phyloP scores from a whole-genome alignment of 1,140 invertebrate species.

The Drosophila ananassae region DNA sequence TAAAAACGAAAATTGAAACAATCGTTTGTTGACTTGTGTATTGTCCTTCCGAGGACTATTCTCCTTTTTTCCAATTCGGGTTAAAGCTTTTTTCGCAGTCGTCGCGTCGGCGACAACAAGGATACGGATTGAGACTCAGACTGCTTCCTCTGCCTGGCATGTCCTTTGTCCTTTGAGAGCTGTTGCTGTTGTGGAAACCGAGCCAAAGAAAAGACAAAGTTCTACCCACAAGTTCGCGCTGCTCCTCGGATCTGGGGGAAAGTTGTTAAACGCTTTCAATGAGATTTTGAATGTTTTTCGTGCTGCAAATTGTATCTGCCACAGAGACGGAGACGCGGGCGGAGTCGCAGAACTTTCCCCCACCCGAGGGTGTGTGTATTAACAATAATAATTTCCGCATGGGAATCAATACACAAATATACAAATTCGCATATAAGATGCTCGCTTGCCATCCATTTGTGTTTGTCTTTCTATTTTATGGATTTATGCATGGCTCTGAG shows the following conservation, averaged over 20 bases:
- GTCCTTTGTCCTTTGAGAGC: conserved; percentile 33
- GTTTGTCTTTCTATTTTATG: conserved; percentile 77
- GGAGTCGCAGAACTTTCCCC: conserved; percentile 2
- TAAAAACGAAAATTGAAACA: background rate
- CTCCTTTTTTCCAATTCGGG: conserved; percentile 65
- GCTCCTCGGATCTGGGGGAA: conserved; percentile 31
- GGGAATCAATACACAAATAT: conserved; percentile 73
- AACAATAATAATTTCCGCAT: conserved; percentile 78
- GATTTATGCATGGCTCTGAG: conserved; percentile 61
- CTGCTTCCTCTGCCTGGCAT: conserved; percentile 7
- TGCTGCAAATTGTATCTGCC: conserved; percentile 71
- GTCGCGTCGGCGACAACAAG: conserved; percentile 62
- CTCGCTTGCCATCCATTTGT: conserved; percentile 35
- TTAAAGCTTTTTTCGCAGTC: conserved; percentile 80
- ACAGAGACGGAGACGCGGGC: background rate
- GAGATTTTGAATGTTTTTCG: conserved; percentile 77
- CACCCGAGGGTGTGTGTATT: conserved; percentile 43
- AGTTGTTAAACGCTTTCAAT: conserved; percentile 79
- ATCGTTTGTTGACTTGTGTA: conserved; percentile 11
- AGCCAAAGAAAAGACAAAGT: conserved; percentile 48
- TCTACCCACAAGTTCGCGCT: conserved; percentile 20
- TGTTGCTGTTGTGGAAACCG: conserved; percentile 51
- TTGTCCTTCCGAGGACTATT: conserved; percentile 21
- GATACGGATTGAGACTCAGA: conserved; percentile 2
- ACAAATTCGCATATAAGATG: conserved; percentile 40